These are phyloP conservation scores for Cryptus viduatorius DNA, from an alignment of 2,888 invertebrate genomes.

Conservation along the genomic window DNA sequence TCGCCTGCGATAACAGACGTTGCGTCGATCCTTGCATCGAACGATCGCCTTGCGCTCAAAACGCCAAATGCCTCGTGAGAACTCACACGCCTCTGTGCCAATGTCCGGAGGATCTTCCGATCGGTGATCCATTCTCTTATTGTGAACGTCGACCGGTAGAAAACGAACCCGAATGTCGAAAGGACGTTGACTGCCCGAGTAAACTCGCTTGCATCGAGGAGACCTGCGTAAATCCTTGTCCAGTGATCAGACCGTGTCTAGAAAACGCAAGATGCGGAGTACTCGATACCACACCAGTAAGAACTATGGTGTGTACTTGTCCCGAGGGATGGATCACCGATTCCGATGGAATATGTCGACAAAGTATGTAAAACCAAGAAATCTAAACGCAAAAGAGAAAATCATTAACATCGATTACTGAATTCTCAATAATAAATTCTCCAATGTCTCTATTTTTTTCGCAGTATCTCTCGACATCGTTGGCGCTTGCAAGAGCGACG, in stretches of 20 bases:
- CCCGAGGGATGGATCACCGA: slow-evolving; percentile 94
- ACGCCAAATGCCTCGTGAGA: slow-evolving; percentile 92
- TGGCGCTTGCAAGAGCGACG: slow-evolving; percentile 92
- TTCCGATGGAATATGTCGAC: slow-evolving; percentile 91
- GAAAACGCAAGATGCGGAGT: slow-evolving; percentile 92
- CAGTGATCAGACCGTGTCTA: slow-evolving; percentile 91
- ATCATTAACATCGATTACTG: not conserved
- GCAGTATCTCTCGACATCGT: slow-evolving; percentile 86
- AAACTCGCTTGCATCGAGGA: slow-evolving; percentile 93
- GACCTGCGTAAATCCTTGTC: slow-evolving; percentile 92
- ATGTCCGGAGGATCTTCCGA: slow-evolving; percentile 92
- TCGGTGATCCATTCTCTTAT: slow-evolving; percentile 92
- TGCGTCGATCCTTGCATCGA: slow-evolving; percentile 93
- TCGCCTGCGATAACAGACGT: slow-evolving; percentile 90
- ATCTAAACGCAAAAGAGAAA: not conserved
- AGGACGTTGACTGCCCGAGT: slow-evolving; percentile 93
- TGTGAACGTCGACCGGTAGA: slow-evolving; percentile 87
- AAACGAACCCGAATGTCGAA: slow-evolving; percentile 89
- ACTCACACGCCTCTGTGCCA: slow-evolving; percentile 93
- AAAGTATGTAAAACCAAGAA: slow-evolving; percentile 83
- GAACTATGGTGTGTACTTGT: slow-evolving; percentile 95
- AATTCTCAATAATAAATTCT: not conserved
- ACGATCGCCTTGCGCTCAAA: slow-evolving; percentile 91
- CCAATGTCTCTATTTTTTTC: slow-evolving; percentile 80
- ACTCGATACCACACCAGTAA: slow-evolving; percentile 93